These are phyloP conservation scores for Drosophila mayaguana DNA, from an alignment of 2,888 invertebrate genomes.

Conservation along the genomic window DNA sequence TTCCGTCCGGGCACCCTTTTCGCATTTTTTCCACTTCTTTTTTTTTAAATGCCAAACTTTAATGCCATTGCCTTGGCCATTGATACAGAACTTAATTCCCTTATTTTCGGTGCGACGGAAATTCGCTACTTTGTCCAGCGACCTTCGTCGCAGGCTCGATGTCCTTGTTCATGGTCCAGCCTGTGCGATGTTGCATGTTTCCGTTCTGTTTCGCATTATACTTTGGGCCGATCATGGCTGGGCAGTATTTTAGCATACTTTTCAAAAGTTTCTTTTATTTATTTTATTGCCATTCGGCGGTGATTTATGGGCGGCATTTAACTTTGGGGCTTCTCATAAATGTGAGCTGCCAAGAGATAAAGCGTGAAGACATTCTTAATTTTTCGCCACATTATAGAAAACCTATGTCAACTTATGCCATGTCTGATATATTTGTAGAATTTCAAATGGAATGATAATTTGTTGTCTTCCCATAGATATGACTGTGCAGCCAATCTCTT, in stretches of 20 bases:
- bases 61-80: conserved; percentile 51
- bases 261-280: conserved; percentile 8
- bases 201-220: conserved; percentile 29
- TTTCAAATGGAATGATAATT: not conserved
- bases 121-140: conserved; percentile 61
- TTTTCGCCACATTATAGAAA: not conserved
- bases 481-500: not conserved
- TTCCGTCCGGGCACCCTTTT: conserved; percentile 63
- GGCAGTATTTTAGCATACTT: conserved; percentile 50
- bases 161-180: conserved; percentile 39
- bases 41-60: conserved; percentile 38
- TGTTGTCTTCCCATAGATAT: not conserved
- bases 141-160: conserved; percentile 49
- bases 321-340: not conserved
- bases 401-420: not conserved
- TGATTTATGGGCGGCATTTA: conserved; percentile 31
- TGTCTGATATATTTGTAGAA: not conserved
- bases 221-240: conserved; percentile 12
- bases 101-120: conserved; percentile 51
- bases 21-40: not conserved
- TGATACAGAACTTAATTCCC: conserved; percentile 61
- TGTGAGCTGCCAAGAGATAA: not conserved
- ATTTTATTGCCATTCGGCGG: conserved; percentile 17
- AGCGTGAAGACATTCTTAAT: not conserved
- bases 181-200: conserved; percentile 50